phyloP scores from a whole-genome alignment of 1,140 invertebrate genomes.

The Drosophila guanche region DNA sequence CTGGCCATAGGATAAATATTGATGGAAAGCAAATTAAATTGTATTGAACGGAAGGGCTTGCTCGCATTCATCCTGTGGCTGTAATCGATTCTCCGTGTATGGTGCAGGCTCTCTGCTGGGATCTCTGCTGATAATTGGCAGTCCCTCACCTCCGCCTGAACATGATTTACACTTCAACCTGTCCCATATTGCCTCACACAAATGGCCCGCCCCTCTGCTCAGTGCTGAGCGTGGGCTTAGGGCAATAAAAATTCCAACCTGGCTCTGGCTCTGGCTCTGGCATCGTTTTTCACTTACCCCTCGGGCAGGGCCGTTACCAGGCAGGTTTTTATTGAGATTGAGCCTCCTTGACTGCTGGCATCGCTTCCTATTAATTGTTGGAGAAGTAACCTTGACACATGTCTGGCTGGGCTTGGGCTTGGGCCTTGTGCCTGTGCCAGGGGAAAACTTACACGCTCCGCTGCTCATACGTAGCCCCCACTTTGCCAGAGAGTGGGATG shows the following conservation, averaged over 20 bases:
- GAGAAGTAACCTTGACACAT: constrained; percentile 70
- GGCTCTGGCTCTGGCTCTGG: constrained; percentile 13
- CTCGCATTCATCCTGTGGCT: constrained; percentile 29
- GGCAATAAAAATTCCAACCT: constrained; percentile 62
- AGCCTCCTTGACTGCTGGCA: constrained; percentile 14
- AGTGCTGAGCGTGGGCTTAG: constrained; percentile 9
- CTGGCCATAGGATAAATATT: constrained; percentile 48
- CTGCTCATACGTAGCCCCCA: constrained; percentile 13
- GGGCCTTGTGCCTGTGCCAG: constrained; percentile 18
- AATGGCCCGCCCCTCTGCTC: not conserved
- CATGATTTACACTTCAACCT: constrained; percentile 55
- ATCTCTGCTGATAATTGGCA: constrained; percentile 39
- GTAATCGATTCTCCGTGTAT: constrained; percentile 31
- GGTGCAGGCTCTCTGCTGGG: constrained; percentile 16
- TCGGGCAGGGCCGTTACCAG: not conserved
- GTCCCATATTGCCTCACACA: not conserved
- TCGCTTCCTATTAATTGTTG: constrained; percentile 52
- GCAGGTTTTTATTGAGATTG: constrained; percentile 25
- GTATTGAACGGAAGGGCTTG: no score
- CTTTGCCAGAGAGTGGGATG: not conserved
- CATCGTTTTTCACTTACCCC: constrained; percentile 38
- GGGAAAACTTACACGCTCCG: constrained; percentile 59
- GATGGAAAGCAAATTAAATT: constrained; percentile 72
- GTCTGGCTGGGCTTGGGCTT: constrained; percentile 34
- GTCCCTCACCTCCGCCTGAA: constrained; percentile 35